These are phyloP conservation scores for Cygnus olor DNA, from an alignment of 2,797 vertebrate genomes.

Conservation along the genomic window DNA sequence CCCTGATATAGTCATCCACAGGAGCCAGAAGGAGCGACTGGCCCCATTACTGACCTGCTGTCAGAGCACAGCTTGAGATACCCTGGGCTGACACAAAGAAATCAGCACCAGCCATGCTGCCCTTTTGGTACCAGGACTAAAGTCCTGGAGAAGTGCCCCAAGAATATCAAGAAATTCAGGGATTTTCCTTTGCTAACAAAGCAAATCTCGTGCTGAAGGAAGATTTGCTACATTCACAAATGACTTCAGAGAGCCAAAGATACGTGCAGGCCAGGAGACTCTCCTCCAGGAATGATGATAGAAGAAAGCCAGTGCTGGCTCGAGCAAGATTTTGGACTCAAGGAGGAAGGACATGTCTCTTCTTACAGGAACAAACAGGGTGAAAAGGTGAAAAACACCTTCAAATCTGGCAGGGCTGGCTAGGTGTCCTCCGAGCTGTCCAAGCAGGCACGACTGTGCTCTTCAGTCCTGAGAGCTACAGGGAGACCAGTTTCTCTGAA, in stretches of 20 bases:
- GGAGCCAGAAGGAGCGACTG: not conserved
- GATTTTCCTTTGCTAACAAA: slow-evolving; percentile 9
- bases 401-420: not conserved
- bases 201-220: not conserved
- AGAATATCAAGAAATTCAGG: not conserved
- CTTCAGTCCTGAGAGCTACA: not conserved
- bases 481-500: not conserved
- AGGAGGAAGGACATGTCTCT: not conserved
- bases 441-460: not conserved
- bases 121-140: not conserved
- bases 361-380: not conserved
- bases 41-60: not conserved
- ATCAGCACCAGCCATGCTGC: not conserved
- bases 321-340: not conserved
- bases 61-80: not conserved
- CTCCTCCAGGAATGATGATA: not conserved
- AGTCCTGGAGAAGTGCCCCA: not conserved
- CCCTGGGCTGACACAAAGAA: not conserved
- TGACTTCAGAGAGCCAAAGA: not conserved
- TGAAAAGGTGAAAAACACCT: not conserved
- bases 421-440: not conserved
- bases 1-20: not conserved
- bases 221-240: not conserved
- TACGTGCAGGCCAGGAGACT: not conserved
- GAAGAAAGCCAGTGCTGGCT: not conserved